Evolutionary conservation across 2,888 invertebrate genomes (phyloP), one percentile per base, ranked within the genome.

Genomic region (Psylliodes chrysocephalus): DNA sequence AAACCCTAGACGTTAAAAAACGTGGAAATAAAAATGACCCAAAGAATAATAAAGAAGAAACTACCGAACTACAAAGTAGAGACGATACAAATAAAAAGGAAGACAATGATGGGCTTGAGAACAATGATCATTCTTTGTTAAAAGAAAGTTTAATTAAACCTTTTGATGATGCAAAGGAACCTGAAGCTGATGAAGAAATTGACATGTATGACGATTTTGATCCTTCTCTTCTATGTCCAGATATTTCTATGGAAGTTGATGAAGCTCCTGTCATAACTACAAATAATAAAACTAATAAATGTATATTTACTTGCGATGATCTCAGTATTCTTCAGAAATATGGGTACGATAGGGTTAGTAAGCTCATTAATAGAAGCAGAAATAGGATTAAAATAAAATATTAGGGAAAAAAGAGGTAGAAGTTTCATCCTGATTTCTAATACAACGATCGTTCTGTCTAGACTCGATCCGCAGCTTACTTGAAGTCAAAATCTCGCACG

Each of bases 161-260:
- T 33, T 15, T 22, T 25, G 18, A 17, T 10, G 57, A 63, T 40
- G 25, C 2, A 55, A 28, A 30, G 47, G 63, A 51, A 30, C 25
- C 38, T n/a, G 62, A 63, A n/a, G 64, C 61, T 56, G 68, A 70
- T 33, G 65, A 60, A 7, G 69, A 67, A 33, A 71, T 68, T 18
- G 64, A 69, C 18, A 68, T 66, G 53, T 72, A 73, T 40, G 74
- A 75, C 46, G 75, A 77, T 68, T 78, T 79, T 68, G 77, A 79
- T 64, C 78, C 79, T 25, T 74, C 76, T 0, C 70, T 82, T 28
- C 69, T 82, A 17, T 79, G 79, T 67, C 82, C 82, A 12, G 81
- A 82, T 68, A 75, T 81, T 52, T 78, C 77, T 14, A 81, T 82
- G 81, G 80, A 78, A 69, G 76, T 80, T 2, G 81, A 81, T 46